phyloP scores from a whole-genome alignment of 1,140 invertebrate species.

The Solenopsis fugax region DNA sequence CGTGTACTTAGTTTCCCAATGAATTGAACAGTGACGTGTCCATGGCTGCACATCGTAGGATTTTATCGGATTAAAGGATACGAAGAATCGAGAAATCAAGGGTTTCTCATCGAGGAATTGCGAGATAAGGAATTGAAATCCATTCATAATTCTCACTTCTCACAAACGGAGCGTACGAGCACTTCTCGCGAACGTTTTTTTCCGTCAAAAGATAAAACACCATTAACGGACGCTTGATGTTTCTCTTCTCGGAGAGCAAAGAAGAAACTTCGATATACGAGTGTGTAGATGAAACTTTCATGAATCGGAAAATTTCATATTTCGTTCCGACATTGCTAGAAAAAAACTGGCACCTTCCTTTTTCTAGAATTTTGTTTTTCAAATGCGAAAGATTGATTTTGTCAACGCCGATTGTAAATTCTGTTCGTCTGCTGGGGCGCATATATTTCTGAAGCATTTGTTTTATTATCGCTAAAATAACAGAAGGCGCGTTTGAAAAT shows the following conservation, averaged over 20 bases:
- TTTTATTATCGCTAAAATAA: not conserved
- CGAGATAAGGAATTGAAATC: not conserved
- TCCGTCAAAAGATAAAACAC: not conserved
- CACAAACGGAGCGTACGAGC: not conserved
- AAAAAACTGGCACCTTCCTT: not conserved
- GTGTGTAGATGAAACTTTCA: not conserved
- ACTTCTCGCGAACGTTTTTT: not conserved
- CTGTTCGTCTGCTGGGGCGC: not conserved
- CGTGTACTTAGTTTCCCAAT: not conserved
- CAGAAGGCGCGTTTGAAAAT: not conserved
- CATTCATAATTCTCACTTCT: constrained; percentile 22
- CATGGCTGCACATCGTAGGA: not conserved
- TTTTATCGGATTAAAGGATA: constrained; percentile 22
- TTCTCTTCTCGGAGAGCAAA: too few relatives aligned
- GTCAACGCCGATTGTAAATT: not conserved
- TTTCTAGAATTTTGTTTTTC: not conserved
- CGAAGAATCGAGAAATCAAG: not conserved
- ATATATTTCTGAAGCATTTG: not conserved
- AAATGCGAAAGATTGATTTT: not conserved
- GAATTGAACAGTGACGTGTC: not conserved
- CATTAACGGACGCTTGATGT: constrained; percentile 9
- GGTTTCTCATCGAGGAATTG: not conserved
- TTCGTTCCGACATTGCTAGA: not conserved
- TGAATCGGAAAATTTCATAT: not conserved
- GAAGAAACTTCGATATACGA: not conserved